Percentiles rank a stretch among this genome's conserved stretches.
Evolutionary conservation across 1,140 invertebrate species (phyloP).

Genomic region (Eulimnadia texana): DNA sequence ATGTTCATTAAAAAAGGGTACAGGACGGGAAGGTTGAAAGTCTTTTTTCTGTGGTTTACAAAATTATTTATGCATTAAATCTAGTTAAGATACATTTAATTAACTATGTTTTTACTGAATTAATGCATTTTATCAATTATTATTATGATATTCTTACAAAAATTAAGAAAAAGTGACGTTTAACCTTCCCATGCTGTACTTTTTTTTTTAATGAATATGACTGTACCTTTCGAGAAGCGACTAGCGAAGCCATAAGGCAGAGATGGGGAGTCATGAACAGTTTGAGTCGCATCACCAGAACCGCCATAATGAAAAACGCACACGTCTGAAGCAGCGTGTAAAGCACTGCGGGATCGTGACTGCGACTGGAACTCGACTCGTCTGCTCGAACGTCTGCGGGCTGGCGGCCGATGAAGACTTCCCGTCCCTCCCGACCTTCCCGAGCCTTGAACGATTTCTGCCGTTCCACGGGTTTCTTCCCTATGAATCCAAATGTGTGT

Average conservation of each 20-base stretch:
- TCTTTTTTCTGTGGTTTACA: too few relatives aligned
- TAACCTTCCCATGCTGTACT: too few relatives aligned
- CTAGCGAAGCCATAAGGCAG: constrained; percentile 49
- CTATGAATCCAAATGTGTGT: not conserved
- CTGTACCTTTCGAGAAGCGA: constrained; percentile 36
- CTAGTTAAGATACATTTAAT: too few relatives aligned
- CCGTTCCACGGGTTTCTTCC: not conserved
- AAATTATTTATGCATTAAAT: too few relatives aligned
- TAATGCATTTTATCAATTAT: too few relatives aligned
- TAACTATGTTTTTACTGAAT: too few relatives aligned
- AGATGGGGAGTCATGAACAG: constrained; percentile 67
- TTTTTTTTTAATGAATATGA: too few relatives aligned
- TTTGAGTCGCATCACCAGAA: constrained; percentile 68
- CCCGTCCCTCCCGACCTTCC: constrained; percentile 17
- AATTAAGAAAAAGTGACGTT: too few relatives aligned
- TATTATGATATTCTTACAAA: too few relatives aligned
- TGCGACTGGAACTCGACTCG: not conserved
- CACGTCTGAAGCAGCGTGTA: constrained; percentile 52
- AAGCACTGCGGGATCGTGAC: constrained; percentile 34
- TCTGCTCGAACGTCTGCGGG: constrained; percentile 5
- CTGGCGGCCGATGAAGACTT: not conserved
- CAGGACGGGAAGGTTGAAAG: too few relatives aligned
- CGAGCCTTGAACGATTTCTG: constrained; percentile 17
- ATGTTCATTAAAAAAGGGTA: too few relatives aligned
- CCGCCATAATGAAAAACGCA: constrained; percentile 55